phyloP scores from a whole-genome alignment of 35 echinoderm and acorn worm species.

The Apostichopus parvimensis region DNA sequence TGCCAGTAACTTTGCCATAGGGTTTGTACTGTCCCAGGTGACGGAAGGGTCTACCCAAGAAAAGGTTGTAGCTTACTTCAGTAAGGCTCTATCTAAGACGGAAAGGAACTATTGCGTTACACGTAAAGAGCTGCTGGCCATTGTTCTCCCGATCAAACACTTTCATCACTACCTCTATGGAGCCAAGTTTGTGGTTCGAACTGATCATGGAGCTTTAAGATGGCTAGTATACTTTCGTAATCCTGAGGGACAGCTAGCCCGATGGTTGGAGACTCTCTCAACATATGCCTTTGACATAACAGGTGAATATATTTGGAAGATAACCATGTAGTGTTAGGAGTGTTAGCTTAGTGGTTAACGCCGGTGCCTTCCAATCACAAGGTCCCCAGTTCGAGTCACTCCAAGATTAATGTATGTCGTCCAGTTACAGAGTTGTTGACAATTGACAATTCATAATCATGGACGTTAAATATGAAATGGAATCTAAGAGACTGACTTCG shows the following conservation, averaged over 20 bases:
- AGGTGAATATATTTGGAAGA: conserved; percentile 11
- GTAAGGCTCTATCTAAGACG: conserved; percentile 1
- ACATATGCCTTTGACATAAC: background rate
- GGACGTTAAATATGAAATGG: too few relatives aligned
- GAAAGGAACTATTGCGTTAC: background rate
- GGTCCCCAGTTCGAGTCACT: too few relatives aligned
- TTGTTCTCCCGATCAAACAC: background rate
- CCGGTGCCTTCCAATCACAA: too few relatives aligned
- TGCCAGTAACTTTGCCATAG: conserved; percentile 30
- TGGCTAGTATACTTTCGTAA: background rate
- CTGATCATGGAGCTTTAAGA: background rate
- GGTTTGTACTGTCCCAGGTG: background rate
- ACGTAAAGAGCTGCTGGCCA: background rate
- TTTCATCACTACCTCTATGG: background rate
- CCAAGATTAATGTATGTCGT: too few relatives aligned
- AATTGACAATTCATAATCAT: too few relatives aligned
- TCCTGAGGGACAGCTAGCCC: conserved; percentile 50
- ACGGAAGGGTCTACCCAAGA: background rate
- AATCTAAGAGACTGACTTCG: too few relatives aligned
- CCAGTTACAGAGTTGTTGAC: too few relatives aligned
- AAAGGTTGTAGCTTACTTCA: background rate
- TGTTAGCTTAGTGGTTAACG: too few relatives aligned
- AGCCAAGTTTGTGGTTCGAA: background rate
- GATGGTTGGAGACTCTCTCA: background rate
- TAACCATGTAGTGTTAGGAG: too few relatives aligned